Conservation (phyloP, 2,888 invertebrate species). For the Calliopum simillimum region DNA sequence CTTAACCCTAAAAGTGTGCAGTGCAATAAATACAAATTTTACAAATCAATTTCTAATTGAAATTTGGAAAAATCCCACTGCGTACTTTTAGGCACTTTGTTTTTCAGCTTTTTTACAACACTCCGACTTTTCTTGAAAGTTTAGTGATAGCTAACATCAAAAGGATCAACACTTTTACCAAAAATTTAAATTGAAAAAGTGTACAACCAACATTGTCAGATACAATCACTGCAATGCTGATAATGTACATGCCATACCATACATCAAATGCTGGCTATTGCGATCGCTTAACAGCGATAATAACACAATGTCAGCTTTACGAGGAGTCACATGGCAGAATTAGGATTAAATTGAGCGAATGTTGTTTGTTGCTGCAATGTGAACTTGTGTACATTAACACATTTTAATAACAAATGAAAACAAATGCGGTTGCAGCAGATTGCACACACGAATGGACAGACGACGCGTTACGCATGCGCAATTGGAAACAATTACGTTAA, state of each 20-base stretch:
- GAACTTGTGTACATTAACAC: conserved; percentile 59
- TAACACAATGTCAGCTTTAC: conserved; percentile 27
- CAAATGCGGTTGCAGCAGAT: conserved; percentile 61
- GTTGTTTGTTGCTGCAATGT: conserved; percentile 42
- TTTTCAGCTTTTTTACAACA: too few species aligned
- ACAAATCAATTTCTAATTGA: too few species aligned
- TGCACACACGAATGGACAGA: conserved; percentile 46
- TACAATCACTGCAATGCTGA: background rate
- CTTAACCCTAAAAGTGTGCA: too few species aligned
- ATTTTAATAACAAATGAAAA: conserved; percentile 65
- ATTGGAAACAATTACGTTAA: conserved; percentile 41
- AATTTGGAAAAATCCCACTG: too few species aligned
- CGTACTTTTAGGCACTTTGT: too few species aligned
- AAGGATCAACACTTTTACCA: too few species aligned
- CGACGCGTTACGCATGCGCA: conserved; percentile 37
- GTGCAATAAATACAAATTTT: too few species aligned
- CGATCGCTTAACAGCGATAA: conserved; percentile 32
- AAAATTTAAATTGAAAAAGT: too few species aligned
- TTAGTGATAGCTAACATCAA: too few species aligned
- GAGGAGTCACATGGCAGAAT: conserved; percentile 52
- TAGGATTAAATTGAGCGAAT: conserved; percentile 65
- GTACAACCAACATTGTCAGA: too few species aligned
- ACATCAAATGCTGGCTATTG: background rate
- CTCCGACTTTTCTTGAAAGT: too few species aligned
- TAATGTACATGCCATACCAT: conserved; percentile 32